Evolutionary conservation across 2,797 vertebrate genomes (phyloP).

Genomic region (Rhinatrema bivittatum): DNA sequence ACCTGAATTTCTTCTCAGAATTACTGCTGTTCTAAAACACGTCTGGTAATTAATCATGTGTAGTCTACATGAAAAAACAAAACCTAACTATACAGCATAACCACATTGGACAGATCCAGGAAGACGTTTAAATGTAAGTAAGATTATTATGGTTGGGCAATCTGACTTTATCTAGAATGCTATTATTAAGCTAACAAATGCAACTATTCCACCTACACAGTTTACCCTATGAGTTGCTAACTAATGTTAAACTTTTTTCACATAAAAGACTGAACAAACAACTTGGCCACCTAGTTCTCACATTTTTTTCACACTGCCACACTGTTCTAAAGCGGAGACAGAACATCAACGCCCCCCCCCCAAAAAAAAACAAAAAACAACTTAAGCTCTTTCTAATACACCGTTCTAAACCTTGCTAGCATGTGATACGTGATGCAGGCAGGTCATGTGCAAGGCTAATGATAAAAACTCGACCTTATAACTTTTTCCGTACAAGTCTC

Average conservation of each 20-base stretch:
- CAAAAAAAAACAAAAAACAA: no score
- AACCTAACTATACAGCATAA: background rate
- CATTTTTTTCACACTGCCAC: background rate
- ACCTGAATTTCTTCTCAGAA: constrained; percentile 29
- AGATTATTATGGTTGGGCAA: background rate
- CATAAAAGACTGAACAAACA: constrained; percentile 23
- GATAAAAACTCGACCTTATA: no score
- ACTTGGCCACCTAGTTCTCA: no score
- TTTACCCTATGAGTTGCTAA: no score
- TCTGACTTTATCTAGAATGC: constrained; percentile 2
- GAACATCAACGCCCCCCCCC: no score
- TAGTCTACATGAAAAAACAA: background rate
- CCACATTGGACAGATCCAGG: background rate
- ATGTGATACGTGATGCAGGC: no score
- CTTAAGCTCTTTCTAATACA: no score
- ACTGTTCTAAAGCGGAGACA: no score
- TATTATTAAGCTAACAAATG: background rate
- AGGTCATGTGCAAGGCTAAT: no score
- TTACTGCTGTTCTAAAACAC: background rate
- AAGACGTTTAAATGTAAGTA: constrained; percentile 5
- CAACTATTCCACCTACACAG: background rate
- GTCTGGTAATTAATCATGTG: constrained; percentile 12
- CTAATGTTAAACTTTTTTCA: constrained; percentile 33
- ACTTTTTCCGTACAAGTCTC: no score
- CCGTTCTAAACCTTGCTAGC: no score